Evolutionary conservation across 2,888 invertebrate species (phyloP).

Genomic region (Willowsia nigromaculata): DNA sequence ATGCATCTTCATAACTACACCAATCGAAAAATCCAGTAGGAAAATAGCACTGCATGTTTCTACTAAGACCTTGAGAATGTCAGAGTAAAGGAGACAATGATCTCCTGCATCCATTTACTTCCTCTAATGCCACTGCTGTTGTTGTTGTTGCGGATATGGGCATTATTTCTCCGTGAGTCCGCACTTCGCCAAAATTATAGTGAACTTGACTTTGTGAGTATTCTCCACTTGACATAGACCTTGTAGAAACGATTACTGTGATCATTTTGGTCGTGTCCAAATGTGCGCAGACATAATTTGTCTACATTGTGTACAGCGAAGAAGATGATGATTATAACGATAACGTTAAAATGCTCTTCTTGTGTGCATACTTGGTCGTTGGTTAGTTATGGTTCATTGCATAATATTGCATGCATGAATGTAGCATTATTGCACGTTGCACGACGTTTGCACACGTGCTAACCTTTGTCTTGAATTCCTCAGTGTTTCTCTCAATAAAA

Average conservation of each 20-base stretch:
- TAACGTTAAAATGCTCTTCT: background rate
- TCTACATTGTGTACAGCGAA: background rate
- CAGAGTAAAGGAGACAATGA: slow-evolving; percentile 23
- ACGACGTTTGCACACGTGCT: slow-evolving; percentile 66
- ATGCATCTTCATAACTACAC: no score
- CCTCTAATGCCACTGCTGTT: background rate
- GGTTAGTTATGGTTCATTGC: background rate
- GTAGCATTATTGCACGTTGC: background rate
- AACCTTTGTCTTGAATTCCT: slow-evolving; percentile 60
- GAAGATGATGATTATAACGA: slow-evolving; percentile 24
- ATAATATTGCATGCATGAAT: background rate
- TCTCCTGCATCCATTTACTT: background rate
- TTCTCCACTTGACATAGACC: background rate
- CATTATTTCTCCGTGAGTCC: slow-evolving; percentile 6
- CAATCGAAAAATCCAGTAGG: background rate
- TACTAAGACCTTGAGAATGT: slow-evolving; percentile 53
- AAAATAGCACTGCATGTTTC: background rate
- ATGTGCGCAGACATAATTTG: slow-evolving; percentile 12
- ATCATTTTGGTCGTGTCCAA: background rate
- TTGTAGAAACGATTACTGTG: background rate
- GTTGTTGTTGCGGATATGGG: slow-evolving; percentile 27
- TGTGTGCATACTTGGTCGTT: background rate
- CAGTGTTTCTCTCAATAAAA: background rate
- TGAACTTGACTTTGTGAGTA: slow-evolving; percentile 1
- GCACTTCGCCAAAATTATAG: background rate